A percentile compares a stretch with the other conserved stretches of the same genome.
Evolutionary conservation across 2,888 invertebrate species (phyloP).

Genomic region (Seira sanloemensis): DNA sequence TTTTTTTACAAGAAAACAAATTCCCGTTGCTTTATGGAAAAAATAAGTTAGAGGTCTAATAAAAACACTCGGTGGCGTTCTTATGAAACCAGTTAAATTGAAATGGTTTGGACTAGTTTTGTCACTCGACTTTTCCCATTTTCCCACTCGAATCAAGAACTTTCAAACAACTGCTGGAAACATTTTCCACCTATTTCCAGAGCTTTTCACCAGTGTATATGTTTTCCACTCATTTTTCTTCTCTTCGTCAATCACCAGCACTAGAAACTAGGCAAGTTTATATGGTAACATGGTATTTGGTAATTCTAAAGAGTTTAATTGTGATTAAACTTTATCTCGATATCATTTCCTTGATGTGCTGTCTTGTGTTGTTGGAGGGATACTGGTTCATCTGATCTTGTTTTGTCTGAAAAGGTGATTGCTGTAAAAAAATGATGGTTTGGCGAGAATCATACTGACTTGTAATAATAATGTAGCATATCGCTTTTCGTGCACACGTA

Average conservation of each 20-base stretch:
- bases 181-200: not conserved
- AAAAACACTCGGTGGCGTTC: not conserved
- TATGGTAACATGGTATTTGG: too few species aligned
- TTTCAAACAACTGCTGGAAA: not conserved
- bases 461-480: conserved; percentile 11
- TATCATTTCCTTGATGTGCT: conserved; percentile 1
- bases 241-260: too few species aligned
- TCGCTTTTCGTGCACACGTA: too few species aligned
- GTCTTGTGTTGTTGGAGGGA: conserved; percentile 44
- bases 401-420: not conserved
- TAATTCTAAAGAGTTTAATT: too few species aligned
- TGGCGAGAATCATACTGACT: not conserved
- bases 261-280: too few species aligned
- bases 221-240: not conserved
- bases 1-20: too few species aligned
- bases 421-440: too few species aligned
- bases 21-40: too few species aligned
- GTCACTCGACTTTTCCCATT: not conserved
- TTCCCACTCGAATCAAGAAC: not conserved
- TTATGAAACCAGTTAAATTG: not conserved
- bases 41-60: not conserved
- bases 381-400: conserved; percentile 29
- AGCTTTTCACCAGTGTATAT: conserved; percentile 16
- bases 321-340: too few species aligned
- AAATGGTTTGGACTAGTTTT: not conserved